Percentiles rank a stretch among this genome's conserved stretches.
phyloP scores from a whole-genome alignment of 2,888 invertebrate species.

The Chrysolina oricalcia region DNA sequence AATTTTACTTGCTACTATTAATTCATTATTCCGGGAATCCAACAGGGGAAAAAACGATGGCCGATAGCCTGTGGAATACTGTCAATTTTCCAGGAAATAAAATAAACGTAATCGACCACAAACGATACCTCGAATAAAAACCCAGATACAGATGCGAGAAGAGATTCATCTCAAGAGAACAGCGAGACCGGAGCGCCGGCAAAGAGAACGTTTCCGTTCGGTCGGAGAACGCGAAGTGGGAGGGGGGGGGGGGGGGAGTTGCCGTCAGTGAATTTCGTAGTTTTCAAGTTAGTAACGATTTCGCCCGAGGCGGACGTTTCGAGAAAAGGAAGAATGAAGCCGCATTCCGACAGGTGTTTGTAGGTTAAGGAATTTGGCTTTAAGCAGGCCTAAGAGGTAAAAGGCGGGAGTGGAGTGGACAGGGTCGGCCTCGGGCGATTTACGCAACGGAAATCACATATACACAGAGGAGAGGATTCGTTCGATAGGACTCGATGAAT shows the following conservation, averaged over 20 bases:
- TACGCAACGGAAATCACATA: neutral
- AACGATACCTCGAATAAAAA: neutral
- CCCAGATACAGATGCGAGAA: neutral
- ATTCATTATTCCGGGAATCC: no score
- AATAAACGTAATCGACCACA: neutral
- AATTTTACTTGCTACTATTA: no score
- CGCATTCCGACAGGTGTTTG: slow-evolving; percentile 71
- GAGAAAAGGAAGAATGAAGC: slow-evolving; percentile 69
- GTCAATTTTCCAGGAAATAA: no score
- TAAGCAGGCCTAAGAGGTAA: slow-evolving; percentile 61
- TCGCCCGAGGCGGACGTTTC: slow-evolving; percentile 59
- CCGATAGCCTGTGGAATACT: no score
- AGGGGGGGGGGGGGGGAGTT: neutral
- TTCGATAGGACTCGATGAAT: neutral
- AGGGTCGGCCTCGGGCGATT: slow-evolving; percentile 38
- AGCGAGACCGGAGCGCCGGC: neutral
- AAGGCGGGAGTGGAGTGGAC: slow-evolving; percentile 49
- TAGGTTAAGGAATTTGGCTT: slow-evolving; percentile 71
- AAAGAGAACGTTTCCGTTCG: neutral
- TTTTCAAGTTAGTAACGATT: slow-evolving; percentile 60
- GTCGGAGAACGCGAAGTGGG: neutral
- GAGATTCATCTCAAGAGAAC: neutral
- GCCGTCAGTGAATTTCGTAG: slow-evolving; percentile 50
- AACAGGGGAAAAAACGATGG: no score
- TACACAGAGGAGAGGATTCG: neutral